Base-by-base conservation (phyloP, 2,888 invertebrate species). In the Malthinus seriepunctatus region DNA sequence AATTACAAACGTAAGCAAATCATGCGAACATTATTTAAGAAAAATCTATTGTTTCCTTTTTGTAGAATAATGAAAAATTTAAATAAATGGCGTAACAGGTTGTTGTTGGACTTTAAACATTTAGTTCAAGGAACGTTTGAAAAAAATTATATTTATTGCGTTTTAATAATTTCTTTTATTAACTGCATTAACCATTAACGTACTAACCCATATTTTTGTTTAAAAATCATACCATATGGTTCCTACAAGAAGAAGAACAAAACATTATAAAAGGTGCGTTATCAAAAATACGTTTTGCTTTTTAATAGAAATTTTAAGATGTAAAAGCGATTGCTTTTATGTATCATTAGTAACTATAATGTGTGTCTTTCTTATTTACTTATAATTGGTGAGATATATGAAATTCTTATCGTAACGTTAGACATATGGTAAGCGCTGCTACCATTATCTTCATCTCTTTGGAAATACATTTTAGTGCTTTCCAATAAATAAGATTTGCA, bases 381-480 rank as follows among this genome's bases (percentile, higher is more conserved):
- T 12, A 35, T 63, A 60, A 63, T 63, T 62, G 63, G 51, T 33
- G 59, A 53, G 51, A 46, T 62, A 44, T 56, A 63, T 56, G 51
- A 51, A 56, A 49, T 55, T 61, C 50, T 52, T 57, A 45, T 60
- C 39, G 39, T 49, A 37, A 51, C 46, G 31, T 33, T 35, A 48
- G 53, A 58, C 64, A 64, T 60, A 64, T 64, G 64, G 64, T 51
- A 64, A 59, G 64, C 64, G 64, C 46, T 45, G 42, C 23, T 42
- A 23, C 15, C 12, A 42, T 42, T 42, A 42, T 42, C 39, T 42
- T 42, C 39, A 42, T 42, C 39, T 42, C 39, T 23, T 42, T 14
- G n/a, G 12, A 42, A 42, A n/a, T 15, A 42, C 39, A n/a, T 42
- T 42, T 23, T 23, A 42, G 23, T 23, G 23, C 23, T 23, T 23